These are phyloP conservation scores for Ptychoptera contaminata DNA, from an alignment of 2,888 invertebrate genomes.

Conservation along the genomic window DNA sequence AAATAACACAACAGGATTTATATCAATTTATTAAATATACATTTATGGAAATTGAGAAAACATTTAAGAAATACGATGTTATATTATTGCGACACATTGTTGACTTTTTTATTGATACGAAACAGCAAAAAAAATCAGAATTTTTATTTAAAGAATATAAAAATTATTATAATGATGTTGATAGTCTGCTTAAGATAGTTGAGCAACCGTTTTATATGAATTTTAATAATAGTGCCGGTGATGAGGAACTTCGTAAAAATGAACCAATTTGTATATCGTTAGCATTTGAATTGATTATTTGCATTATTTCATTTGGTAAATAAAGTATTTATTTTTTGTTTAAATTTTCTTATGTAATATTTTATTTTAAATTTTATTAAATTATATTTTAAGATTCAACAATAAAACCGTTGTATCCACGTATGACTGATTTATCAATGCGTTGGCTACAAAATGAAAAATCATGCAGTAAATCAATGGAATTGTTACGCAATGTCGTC, in stretches of 20 bases:
- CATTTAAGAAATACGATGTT: conserved; percentile 5
- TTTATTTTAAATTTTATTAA: not conserved
- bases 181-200: not conserved
- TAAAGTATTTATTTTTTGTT: conserved; percentile 10
- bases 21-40: conserved; percentile 10
- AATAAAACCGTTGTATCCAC: not conserved
- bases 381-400: not conserved
- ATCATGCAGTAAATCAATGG: conserved; percentile 2
- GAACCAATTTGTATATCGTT: not conserved
- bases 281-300: not conserved
- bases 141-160: conserved; percentile 7
- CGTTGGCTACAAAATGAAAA: not conserved
- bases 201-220: not conserved
- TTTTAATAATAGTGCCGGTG: not conserved
- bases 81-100: conserved; percentile 8
- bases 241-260: not conserved
- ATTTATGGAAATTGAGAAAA: conserved; percentile 8
- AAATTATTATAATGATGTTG: conserved; percentile 6
- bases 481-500: not conserved
- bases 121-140: conserved; percentile 5
- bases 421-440: conserved; percentile 16
- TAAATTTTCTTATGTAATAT: not conserved
- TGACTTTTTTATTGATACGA: conserved; percentile 10
- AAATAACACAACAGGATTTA: conserved; percentile 8
- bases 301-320: not conserved